These are phyloP conservation scores for Drosophila bunnanda DNA, from an alignment of 2,888 invertebrate species.

Conservation along the genomic window DNA sequence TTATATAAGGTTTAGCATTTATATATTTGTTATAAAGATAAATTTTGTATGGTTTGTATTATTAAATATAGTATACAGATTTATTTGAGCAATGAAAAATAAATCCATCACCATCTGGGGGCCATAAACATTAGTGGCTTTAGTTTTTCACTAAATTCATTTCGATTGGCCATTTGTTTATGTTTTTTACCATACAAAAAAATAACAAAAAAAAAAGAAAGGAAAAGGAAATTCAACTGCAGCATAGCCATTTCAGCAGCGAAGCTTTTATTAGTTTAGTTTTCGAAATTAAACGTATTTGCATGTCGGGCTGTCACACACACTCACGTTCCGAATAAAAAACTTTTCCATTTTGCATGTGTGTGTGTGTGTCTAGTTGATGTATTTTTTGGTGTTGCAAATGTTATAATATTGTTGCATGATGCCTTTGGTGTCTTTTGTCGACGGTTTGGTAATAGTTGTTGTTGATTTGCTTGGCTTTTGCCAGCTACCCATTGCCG, in stretches of 20 bases:
- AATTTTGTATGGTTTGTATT: not conserved
- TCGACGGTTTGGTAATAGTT: conserved; percentile 39
- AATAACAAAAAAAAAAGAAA: no score
- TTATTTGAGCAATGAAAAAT: not conserved
- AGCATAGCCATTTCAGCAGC: conserved; percentile 37
- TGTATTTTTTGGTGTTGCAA: conserved; percentile 43
- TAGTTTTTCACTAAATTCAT: conserved; percentile 56
- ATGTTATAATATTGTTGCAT: conserved; percentile 62
- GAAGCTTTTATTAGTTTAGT: conserved; percentile 76
- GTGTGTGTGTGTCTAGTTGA: conserved; percentile 15
- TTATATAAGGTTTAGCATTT: not conserved
- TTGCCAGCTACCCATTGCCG: conserved; percentile 40
- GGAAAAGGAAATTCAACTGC: conserved; percentile 32
- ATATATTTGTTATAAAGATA: not conserved
- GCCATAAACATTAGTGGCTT: conserved; percentile 22
- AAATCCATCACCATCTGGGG: conserved; percentile 4
- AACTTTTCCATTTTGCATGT: conserved; percentile 46
- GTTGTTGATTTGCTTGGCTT: conserved; percentile 49
- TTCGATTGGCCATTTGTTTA: conserved; percentile 57
- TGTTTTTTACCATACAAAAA: conserved; percentile 11
- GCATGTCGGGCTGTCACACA: conserved; percentile 69
- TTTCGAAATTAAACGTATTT: conserved; percentile 78
- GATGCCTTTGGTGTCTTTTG: conserved; percentile 63
- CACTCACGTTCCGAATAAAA: conserved; percentile 39
- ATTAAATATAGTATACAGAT: not conserved